phyloP scores from a whole-genome alignment of 2,113 vertebrate genomes.

The Crotophaga sulcirostris region DNA sequence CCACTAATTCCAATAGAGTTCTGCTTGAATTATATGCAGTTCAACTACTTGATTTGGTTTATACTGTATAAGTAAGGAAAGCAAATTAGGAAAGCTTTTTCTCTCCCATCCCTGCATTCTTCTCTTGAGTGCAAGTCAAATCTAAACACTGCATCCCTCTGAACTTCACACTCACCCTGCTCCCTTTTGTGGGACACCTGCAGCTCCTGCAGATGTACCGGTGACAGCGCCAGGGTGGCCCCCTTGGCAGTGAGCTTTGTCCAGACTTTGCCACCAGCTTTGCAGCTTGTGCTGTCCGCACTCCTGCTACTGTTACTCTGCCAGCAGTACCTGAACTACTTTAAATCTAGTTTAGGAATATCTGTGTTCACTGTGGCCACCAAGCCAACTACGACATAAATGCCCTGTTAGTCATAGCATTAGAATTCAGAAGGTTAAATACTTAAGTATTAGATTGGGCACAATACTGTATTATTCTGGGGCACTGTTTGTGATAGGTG shows the following conservation, averaged over 20 bases:
- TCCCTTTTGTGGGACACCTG: not conserved
- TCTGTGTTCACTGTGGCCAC: not conserved
- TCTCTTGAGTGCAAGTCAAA: not conserved
- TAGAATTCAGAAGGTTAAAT: not conserved
- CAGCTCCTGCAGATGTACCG: rapidly evolving
- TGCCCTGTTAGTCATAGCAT: not conserved
- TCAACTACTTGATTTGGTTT: not conserved
- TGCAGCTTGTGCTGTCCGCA: not conserved
- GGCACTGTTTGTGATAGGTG: not conserved
- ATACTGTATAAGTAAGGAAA: not conserved
- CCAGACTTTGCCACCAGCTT: not conserved
- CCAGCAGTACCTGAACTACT: not conserved
- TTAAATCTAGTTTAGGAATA: not conserved
- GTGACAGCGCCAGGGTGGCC: not conserved
- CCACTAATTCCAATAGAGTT: not conserved
- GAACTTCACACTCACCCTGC: not conserved
- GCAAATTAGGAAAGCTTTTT: not conserved
- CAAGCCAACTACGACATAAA: not conserved
- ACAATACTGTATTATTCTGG: not conserved
- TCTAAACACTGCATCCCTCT: not conserved
- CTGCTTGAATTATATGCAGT: not conserved
- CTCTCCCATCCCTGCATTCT: not conserved
- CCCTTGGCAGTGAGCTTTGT: not conserved
- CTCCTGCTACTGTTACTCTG: not conserved
- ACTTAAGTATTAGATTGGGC: not conserved